A percentile compares a stretch with the other conserved stretches of the same genome.
Conservation (phyloP, 1,140 invertebrate species). For the Cydia splendana region DNA sequence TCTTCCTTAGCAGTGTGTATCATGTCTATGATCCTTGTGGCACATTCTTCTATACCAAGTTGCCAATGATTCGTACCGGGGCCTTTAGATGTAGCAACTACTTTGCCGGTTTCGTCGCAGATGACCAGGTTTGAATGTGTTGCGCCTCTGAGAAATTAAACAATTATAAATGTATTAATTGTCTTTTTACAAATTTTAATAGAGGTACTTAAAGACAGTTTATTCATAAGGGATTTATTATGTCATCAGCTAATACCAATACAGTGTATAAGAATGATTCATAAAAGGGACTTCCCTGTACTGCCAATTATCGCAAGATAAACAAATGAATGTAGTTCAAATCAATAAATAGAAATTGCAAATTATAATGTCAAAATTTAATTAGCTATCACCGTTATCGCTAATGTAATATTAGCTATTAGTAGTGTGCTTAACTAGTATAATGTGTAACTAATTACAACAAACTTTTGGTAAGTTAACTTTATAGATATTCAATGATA, state of each 20-base stretch:
- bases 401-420: background rate
- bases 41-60: slow-evolving; percentile 89
- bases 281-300: background rate
- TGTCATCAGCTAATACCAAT: too few relatives aligned
- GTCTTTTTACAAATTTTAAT: too few relatives aligned
- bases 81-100: slow-evolving; percentile 84
- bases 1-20: slow-evolving; percentile 85
- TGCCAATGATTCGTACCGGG: slow-evolving; percentile 92
- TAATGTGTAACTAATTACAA: too few relatives aligned
- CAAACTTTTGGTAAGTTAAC: too few relatives aligned
- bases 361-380: background rate
- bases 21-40: slow-evolving; percentile 87
- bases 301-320: background rate
- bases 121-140: slow-evolving; percentile 90
- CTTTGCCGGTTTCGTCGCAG: slow-evolving; percentile 85
- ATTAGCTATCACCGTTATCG: background rate
- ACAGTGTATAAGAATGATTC: too few relatives aligned
- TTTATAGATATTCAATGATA: too few relatives aligned
- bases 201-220: too few relatives aligned
- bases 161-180: too few relatives aligned
- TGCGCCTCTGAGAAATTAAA: slow-evolving; percentile 84
- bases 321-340: background rate
- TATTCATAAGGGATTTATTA: too few relatives aligned
- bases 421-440: background rate
- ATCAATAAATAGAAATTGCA: background rate